phyloP scores from a whole-genome alignment of 2,113 vertebrate genomes.

The Meles meles region DNA sequence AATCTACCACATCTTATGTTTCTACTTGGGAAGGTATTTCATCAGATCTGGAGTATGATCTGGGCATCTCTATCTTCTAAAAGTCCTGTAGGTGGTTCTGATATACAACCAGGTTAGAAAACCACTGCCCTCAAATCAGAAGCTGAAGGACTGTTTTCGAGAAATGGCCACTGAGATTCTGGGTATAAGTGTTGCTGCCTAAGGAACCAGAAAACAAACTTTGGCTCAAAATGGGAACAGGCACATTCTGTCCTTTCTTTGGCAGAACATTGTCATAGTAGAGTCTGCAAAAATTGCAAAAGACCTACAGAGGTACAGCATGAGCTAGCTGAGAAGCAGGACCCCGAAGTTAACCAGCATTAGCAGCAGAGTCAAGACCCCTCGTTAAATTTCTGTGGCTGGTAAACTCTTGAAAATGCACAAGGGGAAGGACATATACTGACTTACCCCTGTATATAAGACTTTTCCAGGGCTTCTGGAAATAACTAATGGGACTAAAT shows the following conservation, averaged over 20 bases:
- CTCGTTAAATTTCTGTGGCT: not conserved
- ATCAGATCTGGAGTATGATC: not conserved
- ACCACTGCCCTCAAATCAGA: not conserved
- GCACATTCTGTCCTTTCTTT: not conserved
- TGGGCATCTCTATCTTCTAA: not conserved
- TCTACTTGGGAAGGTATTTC: not conserved
- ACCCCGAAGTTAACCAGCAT: not conserved
- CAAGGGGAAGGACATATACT: not conserved
- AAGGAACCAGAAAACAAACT: not conserved
- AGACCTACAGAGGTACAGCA: fast-evolving
- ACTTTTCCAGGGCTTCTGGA: not conserved
- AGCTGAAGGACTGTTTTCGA: not conserved
- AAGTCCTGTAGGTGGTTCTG: not conserved
- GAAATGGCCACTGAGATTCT: not conserved
- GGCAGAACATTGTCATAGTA: not conserved
- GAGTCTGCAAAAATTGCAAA: not conserved
- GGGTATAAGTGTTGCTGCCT: not conserved
- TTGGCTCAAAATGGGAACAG: not conserved
- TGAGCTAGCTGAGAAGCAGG: not conserved
- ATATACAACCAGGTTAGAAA: not conserved
- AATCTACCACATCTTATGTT: too few species aligned
- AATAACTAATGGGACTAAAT: not conserved
- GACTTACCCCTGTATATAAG: not conserved
- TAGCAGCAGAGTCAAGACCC: not conserved
- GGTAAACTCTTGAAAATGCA: not conserved